Evolutionary conservation across 2,113 vertebrate genomes (phyloP).

Genomic region (Scatophagus argus): DNA sequence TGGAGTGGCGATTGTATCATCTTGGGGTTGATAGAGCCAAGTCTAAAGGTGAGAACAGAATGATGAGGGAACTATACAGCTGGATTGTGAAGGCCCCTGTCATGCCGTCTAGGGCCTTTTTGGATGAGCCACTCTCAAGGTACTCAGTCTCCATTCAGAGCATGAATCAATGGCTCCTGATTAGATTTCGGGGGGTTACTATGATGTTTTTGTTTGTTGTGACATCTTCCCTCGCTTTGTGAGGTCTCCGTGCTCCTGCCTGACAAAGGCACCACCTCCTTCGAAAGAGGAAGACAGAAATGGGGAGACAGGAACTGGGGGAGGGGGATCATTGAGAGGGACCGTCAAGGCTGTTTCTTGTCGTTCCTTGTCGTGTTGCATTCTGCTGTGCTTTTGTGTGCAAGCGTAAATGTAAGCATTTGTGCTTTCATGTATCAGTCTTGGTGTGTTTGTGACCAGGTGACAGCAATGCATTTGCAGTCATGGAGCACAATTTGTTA

Average conservation of each 20-base stretch:
- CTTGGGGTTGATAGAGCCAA: slow-evolving; percentile 62
- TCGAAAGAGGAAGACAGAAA: slow-evolving; percentile 85
- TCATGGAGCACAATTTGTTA: slow-evolving; percentile 34
- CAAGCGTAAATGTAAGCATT: slow-evolving; percentile 39
- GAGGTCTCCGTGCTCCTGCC: slow-evolving; percentile 92
- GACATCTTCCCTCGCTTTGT: slow-evolving; percentile 93
- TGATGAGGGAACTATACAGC: slow-evolving; percentile 64
- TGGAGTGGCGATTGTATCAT: slow-evolving; percentile 74
- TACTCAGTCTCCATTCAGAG: slow-evolving; percentile 88
- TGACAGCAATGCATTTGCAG: slow-evolving; percentile 11
- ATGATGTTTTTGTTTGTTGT: slow-evolving; percentile 84
- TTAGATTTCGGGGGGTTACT: slow-evolving; percentile 89
- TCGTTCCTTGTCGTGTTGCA: slow-evolving; percentile 48
- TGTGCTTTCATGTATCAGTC: slow-evolving; percentile 26
- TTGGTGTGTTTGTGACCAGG: slow-evolving; percentile 8
- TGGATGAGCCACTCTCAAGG: slow-evolving; percentile 80
- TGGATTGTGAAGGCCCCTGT: slow-evolving; percentile 72
- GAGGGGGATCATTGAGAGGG: slow-evolving; percentile 88
- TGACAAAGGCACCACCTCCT: slow-evolving; percentile 92
- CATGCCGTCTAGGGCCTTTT: slow-evolving; percentile 72
- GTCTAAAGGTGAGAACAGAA: slow-evolving; percentile 73
- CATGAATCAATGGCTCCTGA: slow-evolving; percentile 94
- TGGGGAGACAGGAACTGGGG: slow-evolving; percentile 82
- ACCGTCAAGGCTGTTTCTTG: slow-evolving; percentile 88
- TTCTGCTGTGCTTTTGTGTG: slow-evolving; percentile 12